phyloP scores from a whole-genome alignment of 2,113 vertebrate genomes.

The human (Homo sapiens) region DNA sequence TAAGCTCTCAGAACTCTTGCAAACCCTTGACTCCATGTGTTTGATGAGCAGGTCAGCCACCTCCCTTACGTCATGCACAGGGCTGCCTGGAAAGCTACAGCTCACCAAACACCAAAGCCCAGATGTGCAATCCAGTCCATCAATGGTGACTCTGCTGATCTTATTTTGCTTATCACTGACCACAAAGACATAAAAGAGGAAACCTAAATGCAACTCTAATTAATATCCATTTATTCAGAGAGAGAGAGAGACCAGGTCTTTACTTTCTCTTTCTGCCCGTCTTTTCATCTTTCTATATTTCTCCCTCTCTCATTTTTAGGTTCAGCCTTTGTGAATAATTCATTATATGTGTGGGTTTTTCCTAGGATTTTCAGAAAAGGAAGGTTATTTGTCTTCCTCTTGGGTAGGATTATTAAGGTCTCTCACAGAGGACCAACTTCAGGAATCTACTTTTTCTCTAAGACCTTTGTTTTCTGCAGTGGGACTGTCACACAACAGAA shows the following conservation, averaged over 20 bases:
- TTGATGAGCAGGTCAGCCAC: background rate
- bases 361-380: slow-evolving; percentile 54
- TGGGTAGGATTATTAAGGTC: background rate
- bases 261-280: background rate
- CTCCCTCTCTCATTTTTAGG: slow-evolving; percentile 60
- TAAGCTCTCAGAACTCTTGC: background rate
- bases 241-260: background rate
- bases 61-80: slow-evolving; percentile 65
- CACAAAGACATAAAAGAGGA: slow-evolving; percentile 26
- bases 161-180: slow-evolving; percentile 73
- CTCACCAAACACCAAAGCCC: slow-evolving; percentile 73
- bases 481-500: background rate
- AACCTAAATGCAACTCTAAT: background rate
- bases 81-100: slow-evolving; percentile 74
- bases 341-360: slow-evolving; percentile 65
- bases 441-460: background rate
- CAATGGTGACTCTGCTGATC: slow-evolving; percentile 66
- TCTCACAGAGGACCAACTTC: background rate
- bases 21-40: slow-evolving; percentile 37
- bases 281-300: slow-evolving; percentile 54
- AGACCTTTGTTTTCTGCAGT: background rate
- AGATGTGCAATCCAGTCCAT: slow-evolving; percentile 53
- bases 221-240: slow-evolving; percentile 35
- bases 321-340: slow-evolving; percentile 74
- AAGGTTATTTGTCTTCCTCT: slow-evolving; percentile 44